Evolutionary conservation across 2,113 vertebrate species (phyloP).

Genomic region (Microcebus lehilahytsara): DNA sequence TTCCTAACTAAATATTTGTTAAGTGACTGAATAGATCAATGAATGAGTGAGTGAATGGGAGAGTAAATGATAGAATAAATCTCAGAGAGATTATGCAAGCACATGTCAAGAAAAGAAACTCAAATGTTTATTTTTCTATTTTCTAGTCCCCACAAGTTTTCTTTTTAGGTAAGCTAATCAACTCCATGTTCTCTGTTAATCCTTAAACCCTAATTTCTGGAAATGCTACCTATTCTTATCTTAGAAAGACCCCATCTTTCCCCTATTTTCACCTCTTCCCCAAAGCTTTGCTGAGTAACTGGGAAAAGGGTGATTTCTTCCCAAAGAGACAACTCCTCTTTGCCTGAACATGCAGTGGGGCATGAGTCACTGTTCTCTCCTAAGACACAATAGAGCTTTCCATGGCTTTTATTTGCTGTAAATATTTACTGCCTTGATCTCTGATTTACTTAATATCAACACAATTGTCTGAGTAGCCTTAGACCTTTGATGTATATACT

Average conservation of each 20-base stretch:
- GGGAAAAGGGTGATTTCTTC: constrained; percentile 64
- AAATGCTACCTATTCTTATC: constrained; percentile 20
- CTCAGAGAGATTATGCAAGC: not conserved
- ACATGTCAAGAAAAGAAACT: not conserved
- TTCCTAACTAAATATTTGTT: constrained; percentile 27
- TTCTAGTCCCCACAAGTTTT: not conserved
- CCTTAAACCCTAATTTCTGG: constrained; percentile 46
- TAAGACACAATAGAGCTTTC: constrained; percentile 55
- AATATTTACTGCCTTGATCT: constrained; percentile 69
- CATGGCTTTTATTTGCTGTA: constrained; percentile 55
- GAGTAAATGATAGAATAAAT: not conserved
- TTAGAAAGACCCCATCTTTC: not conserved
- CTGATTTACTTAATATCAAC: constrained; percentile 57
- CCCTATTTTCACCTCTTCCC: constrained; percentile 47
- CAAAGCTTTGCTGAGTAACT: constrained; percentile 66
- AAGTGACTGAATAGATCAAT: not conserved
- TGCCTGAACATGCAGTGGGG: constrained; percentile 61
- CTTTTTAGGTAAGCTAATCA: constrained; percentile 24
- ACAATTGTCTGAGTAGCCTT: not conserved
- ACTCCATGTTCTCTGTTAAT: constrained; percentile 15
- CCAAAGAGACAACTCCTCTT: not conserved
- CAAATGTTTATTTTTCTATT: not conserved
- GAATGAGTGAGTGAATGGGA: not conserved
- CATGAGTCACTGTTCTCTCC: constrained; percentile 65
- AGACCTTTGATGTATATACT: constrained; percentile 46